Evolutionary conservation across 2,888 invertebrate species (phyloP), one percentile per base, ranked within the genome.

Genomic region (Tachina fera): DNA sequence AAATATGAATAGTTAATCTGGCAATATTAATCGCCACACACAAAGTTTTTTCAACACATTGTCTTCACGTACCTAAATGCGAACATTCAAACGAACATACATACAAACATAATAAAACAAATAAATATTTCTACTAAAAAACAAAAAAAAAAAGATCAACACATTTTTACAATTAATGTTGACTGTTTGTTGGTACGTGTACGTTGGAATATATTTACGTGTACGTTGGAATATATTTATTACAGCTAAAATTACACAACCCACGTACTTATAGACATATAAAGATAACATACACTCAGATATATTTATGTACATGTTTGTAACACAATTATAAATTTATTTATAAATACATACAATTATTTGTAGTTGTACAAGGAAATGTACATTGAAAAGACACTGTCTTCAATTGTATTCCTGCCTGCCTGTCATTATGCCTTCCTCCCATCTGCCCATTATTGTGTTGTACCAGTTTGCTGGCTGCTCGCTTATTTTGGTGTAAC

Each of bases 161-260:
- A 67, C 41, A 58, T 72, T n/a, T 72, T 79, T 39, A 65, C 63
- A 72, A 67, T 74, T 74, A 74, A 67, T 74, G 41, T 74, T 56
- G 53, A 41, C 47, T 77, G 68, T 68, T 31, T 63, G 51, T 61
- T 68, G n/a, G n/a, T 58, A 81, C 67, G 58, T 74, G 67, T 60
- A 60, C 4, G 11, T 41, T 13, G 45, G 67, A 74, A 74, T 60
- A 51, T 67, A 53, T 81, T 68, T 58, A 81, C 67, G 58, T 74
- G 67, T 60, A 60, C 4, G 11, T 41, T 13, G 45, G 67, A 74
- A 74, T 60, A 51, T 67, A 53, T 81, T 68, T 68, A 67, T 60
- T 68, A 74, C 51, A 65, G 43, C 49, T 49, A 60, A 47, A 79
- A 79, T 72, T 79, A 78, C 51, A 56, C 13, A 39, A 41, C 71